phyloP scores from a whole-genome alignment of 2,888 invertebrate genomes.

The Antitype chi region DNA sequence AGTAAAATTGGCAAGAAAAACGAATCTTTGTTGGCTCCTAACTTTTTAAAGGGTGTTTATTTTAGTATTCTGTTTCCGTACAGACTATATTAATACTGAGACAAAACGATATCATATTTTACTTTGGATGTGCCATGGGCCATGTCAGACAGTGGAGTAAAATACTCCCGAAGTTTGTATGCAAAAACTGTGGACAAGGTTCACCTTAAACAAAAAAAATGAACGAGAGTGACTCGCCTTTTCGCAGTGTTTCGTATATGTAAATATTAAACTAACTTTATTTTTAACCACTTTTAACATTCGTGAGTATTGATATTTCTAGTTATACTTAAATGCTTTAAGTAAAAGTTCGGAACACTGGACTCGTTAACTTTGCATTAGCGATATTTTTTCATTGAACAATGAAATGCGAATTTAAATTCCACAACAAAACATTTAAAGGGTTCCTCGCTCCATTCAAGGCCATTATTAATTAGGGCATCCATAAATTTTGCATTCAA shows the following conservation, averaged over 20 bases:
- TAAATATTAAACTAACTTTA: background rate
- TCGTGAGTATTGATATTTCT: background rate
- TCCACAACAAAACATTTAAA: conserved; percentile 49
- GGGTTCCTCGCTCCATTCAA: conserved; percentile 37
- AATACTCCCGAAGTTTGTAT: too few relatives aligned
- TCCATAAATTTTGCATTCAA: conserved; percentile 65
- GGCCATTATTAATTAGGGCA: conserved; percentile 55
- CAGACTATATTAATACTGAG: too few relatives aligned
- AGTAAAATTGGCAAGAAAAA: too few relatives aligned
- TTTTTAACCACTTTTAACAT: background rate
- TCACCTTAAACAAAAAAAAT: too few relatives aligned
- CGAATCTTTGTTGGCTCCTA: too few relatives aligned
- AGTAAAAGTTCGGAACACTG: too few relatives aligned
- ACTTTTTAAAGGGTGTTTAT: too few relatives aligned
- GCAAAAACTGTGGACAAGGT: too few relatives aligned
- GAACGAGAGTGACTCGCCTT: background rate
- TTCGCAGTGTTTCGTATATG: background rate
- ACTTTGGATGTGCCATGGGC: too few relatives aligned
- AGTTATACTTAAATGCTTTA: background rate
- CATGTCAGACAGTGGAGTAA: too few relatives aligned
- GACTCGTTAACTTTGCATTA: background rate
- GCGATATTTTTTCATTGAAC: background rate
- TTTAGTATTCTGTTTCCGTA: too few relatives aligned
- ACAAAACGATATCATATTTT: too few relatives aligned
- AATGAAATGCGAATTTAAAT: conserved; percentile 16